These are phyloP conservation scores for Chaetorhynchus papuensis DNA, from an alignment of 2,113 vertebrate species.

Conservation along the genomic window DNA sequence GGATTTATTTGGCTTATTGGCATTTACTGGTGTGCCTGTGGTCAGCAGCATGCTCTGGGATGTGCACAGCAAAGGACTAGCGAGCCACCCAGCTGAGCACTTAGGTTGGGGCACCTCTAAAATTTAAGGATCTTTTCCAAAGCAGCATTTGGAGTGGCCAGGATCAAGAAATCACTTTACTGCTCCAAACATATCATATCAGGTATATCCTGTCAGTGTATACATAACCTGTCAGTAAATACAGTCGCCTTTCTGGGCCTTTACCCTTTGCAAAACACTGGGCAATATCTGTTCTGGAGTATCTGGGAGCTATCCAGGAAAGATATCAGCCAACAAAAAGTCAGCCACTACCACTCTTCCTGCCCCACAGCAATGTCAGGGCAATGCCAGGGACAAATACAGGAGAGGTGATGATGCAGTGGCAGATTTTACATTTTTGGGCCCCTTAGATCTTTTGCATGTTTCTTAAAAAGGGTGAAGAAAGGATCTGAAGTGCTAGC, in stretches of 20 bases:
- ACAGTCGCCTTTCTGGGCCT: background rate
- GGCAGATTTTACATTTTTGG: background rate
- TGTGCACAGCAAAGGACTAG: rapidly evolving
- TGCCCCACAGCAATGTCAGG: background rate
- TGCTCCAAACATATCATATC: background rate
- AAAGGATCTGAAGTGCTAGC: background rate
- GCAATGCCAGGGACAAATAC: background rate
- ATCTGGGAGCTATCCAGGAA: background rate
- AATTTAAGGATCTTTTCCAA: background rate
- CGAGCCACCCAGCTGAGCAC: background rate
- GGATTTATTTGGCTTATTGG: background rate
- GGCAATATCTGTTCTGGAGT: too few relatives aligned
- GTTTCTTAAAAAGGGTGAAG: background rate
- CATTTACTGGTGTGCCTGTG: rapidly evolving
- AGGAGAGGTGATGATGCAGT: background rate
- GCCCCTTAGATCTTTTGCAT: background rate
- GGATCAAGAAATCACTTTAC: background rate
- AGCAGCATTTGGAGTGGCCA: background rate
- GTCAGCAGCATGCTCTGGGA: background rate
- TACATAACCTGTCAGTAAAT: background rate
- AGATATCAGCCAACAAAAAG: background rate
- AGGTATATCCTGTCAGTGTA: background rate
- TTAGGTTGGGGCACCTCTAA: background rate
- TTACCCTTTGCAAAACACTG: background rate
- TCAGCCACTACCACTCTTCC: background rate